These are phyloP conservation scores for Margaritifera margaritifera DNA, from an alignment of 2,888 invertebrate genomes.

Conservation along the genomic window DNA sequence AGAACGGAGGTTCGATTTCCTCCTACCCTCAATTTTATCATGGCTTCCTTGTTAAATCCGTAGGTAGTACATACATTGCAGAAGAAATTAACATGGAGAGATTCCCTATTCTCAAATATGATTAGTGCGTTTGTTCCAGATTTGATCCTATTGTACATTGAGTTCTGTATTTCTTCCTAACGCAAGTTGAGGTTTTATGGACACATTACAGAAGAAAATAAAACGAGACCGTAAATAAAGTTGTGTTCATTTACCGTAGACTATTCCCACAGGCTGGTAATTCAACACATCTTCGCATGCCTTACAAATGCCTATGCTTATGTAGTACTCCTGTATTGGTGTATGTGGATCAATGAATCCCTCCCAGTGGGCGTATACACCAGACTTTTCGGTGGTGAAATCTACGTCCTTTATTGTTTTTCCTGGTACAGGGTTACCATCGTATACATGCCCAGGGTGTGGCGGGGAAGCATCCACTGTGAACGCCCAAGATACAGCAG, in stretches of 20 bases:
- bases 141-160: too few relatives aligned
- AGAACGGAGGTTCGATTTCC: too few relatives aligned
- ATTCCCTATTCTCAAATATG: too few relatives aligned
- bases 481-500: slow-evolving; percentile 43
- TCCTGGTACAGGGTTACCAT: slow-evolving; percentile 19
- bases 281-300: slow-evolving; percentile 36
- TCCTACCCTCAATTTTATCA: too few relatives aligned
- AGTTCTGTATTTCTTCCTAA: too few relatives aligned
- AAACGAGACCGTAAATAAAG: too few relatives aligned
- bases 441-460: slow-evolving; percentile 35
- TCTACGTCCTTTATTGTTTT: slow-evolving; percentile 24
- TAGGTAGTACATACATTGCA: too few relatives aligned
- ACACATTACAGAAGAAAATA: too few relatives aligned
- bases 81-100: too few relatives aligned
- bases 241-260: slow-evolving; percentile 11
- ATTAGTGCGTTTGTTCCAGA: too few relatives aligned
- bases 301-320: slow-evolving; percentile 1
- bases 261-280: slow-evolving; percentile 36
- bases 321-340: slow-evolving; percentile 33
- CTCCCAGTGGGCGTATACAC: slow-evolving; percentile 36
- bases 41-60: too few relatives aligned
- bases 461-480: slow-evolving; percentile 40
- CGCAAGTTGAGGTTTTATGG: too few relatives aligned
- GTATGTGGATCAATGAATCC: slow-evolving; percentile 46
- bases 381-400: slow-evolving; percentile 27